These are phyloP conservation scores for Mongoloraphidia duomilia DNA, from an alignment of 2,888 invertebrate species.

Conservation along the genomic window DNA sequence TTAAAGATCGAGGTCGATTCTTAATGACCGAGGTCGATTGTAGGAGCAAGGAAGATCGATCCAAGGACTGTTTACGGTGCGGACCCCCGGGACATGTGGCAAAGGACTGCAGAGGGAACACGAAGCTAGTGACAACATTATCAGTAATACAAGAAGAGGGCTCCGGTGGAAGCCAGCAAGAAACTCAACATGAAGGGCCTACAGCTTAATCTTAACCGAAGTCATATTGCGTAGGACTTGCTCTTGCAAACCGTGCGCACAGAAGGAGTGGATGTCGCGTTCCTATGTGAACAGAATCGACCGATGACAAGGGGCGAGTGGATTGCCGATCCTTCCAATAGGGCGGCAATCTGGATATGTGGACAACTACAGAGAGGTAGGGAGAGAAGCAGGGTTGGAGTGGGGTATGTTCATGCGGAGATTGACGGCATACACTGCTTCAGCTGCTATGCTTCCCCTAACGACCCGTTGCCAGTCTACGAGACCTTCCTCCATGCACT, in stretches of 20 bases:
- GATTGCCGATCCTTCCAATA: background rate
- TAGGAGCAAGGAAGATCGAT: background rate
- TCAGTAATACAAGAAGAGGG: background rate
- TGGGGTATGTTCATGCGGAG: constrained; percentile 9
- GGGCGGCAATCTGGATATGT: background rate
- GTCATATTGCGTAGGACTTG: background rate
- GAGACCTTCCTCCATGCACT: constrained; percentile 7
- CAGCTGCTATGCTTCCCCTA: constrained; percentile 12
- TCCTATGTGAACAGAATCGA: background rate
- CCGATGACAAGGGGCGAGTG: background rate
- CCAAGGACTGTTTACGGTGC: background rate
- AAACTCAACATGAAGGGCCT: background rate
- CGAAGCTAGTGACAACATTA: background rate
- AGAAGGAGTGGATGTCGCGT: background rate
- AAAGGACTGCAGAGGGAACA: background rate
- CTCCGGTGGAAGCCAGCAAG: background rate
- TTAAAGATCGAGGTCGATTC: too few species aligned
- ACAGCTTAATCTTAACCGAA: background rate
- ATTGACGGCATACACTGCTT: constrained; percentile 8
- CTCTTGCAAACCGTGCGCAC: background rate
- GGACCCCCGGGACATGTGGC: background rate
- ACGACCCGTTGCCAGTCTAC: constrained; percentile 6
- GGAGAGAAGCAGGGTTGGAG: background rate
- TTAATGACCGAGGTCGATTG: background rate
- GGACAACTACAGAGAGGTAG: background rate